Evolutionary conservation across 2,113 vertebrate species (phyloP).

Genomic region (Percopsis transmontana): DNA sequence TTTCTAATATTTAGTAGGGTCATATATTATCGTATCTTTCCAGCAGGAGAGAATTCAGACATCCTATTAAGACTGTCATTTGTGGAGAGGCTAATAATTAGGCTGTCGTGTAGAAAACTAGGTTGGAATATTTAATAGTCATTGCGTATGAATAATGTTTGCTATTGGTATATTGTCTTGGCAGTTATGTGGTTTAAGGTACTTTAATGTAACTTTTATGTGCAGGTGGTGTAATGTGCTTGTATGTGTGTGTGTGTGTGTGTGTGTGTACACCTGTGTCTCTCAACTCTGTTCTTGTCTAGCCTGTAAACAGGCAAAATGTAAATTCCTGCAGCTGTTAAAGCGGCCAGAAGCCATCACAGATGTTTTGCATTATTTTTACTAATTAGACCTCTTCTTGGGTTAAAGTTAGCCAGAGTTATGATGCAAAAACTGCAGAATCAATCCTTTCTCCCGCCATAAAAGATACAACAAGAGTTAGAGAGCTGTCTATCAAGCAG

Average conservation of each 20-base stretch:
- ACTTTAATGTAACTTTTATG: conserved; percentile 1
- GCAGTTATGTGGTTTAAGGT: too few species aligned
- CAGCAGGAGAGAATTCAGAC: conserved; percentile 65
- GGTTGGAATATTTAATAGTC: conserved; percentile 6
- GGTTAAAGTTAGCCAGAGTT: too few species aligned
- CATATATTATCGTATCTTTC: conserved; percentile 54
- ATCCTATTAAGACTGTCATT: conserved; percentile 51
- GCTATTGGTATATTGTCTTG: background rate
- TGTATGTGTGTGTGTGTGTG: conserved; percentile 9
- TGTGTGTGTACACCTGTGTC: conserved; percentile 30
- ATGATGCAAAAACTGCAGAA: too few species aligned
- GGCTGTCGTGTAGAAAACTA: conserved; percentile 38
- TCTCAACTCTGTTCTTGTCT: too few species aligned
- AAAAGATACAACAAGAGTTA: too few species aligned
- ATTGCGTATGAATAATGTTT: conserved; percentile 25
- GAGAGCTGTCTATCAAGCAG: too few species aligned
- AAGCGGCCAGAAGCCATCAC: too few species aligned
- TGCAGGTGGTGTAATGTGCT: conserved; percentile 8
- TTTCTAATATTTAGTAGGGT: conserved; percentile 29
- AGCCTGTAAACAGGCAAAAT: too few species aligned
- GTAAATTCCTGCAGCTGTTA: too few species aligned
- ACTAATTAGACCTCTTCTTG: too few species aligned
- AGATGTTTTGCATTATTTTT: too few species aligned
- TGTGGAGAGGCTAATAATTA: conserved; percentile 42
- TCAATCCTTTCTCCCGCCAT: too few species aligned